Conservation (phyloP, 2,888 invertebrate genomes). For the Drosophila leonis region DNA sequence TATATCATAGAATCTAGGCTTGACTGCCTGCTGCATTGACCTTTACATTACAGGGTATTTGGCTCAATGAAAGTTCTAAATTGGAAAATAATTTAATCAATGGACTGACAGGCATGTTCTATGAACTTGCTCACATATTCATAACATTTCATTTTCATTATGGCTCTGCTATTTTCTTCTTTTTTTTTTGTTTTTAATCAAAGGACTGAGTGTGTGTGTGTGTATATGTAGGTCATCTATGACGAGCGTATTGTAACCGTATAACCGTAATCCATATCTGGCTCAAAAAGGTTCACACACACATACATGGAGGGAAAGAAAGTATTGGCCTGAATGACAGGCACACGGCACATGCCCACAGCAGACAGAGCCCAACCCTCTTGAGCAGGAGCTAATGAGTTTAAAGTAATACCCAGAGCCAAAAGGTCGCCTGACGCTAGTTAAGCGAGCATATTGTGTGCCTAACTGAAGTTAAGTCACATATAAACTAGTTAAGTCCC, state of each 20-base stretch:
- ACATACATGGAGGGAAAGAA: background rate
- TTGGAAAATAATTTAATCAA: slow-evolving; percentile 73
- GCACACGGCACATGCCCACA: slow-evolving; percentile 32
- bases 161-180: slow-evolving; percentile 12
- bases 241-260: slow-evolving; percentile 62
- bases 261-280: slow-evolving; percentile 55
- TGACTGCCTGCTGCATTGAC: background rate
- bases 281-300: slow-evolving; percentile 59
- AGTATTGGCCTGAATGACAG: slow-evolving; percentile 30
- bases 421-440: background rate
- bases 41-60: slow-evolving; percentile 20
- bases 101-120: slow-evolving; percentile 24
- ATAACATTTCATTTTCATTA: slow-evolving; percentile 36
- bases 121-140: slow-evolving; percentile 40
- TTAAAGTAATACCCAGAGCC: slow-evolving; percentile 4
- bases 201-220: slow-evolving; percentile 48
- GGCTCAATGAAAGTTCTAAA: slow-evolving; percentile 38
- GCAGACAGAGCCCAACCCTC: slow-evolving; percentile 20
- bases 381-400: slow-evolving; percentile 1
- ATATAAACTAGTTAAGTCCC: slow-evolving; percentile 2
- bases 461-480: slow-evolving; percentile 4
- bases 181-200: slow-evolving; percentile 60
- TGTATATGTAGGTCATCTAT: slow-evolving; percentile 67
- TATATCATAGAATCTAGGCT: background rate
- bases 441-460: slow-evolving; percentile 2